Base-by-base conservation (phyloP, 2,113 vertebrate species). In the Dicrurus megarhynchus region DNA sequence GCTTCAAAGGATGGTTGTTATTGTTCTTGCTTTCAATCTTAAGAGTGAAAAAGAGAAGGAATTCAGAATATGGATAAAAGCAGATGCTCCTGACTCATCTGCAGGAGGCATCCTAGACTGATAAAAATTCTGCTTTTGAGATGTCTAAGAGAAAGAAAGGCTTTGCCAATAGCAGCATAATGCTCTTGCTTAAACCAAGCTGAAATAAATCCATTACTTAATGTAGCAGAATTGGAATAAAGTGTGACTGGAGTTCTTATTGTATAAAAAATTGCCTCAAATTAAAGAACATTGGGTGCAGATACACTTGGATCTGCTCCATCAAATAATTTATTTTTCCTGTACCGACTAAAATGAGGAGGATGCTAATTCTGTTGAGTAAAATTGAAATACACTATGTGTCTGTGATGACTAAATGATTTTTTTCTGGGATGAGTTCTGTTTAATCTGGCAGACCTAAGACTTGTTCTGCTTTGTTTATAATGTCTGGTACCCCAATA, bases 121-220 rank as follows among this genome's bases (percentile, higher is more conserved):
- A 65, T 80, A 87, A 90, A 96, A 94, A 50, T 13, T 88, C 39
- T 70, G 17, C 35, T 88, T 90, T 83, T 88, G 59, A 59, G 39
- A 69, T 1, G 7, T 70, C 49, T 59, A 84, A 80, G 55, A 32
- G 9, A 73, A 89, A 91, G 41, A 82, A 89, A 83, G 10, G 24
- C 32, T 88, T 84, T 90, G 75, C 50, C 13, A 19, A 67, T 61
- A 91, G 75, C 35, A 90, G 39, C 42, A 67, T 63, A 91, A 90
- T 90, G 74, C 93, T 94, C 87, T 90, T 85, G 47, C 64, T 94
- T 91, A 92, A 96, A 96, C 44, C 52, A 90, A 78, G 75, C 85
- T 92, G 90, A 96, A 97, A 88, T 90, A 95, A 96, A 94, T 79
- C 55, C 71, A 88, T 91, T 90, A 88, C 55, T 91, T 95, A 93